Percentiles rank a stretch among this genome's conserved stretches.
phyloP scores from a whole-genome alignment of 2,888 invertebrate species.

The Oxyteleia sp. region DNA sequence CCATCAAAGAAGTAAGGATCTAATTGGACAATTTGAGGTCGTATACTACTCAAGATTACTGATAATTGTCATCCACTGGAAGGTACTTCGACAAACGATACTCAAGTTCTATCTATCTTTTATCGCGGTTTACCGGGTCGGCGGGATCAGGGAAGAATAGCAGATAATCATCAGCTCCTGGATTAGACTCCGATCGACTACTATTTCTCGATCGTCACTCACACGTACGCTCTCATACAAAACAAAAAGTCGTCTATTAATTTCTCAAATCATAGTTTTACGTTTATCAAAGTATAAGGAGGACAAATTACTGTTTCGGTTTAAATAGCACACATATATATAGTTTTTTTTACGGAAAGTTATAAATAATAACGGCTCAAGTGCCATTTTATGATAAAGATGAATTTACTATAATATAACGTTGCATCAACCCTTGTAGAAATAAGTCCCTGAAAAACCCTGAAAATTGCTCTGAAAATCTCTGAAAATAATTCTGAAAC shows the following conservation, averaged over 20 bases:
- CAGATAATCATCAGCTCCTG: constrained; percentile 79
- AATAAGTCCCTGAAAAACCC: too few relatives aligned
- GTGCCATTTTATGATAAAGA: too few relatives aligned
- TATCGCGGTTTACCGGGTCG: constrained; percentile 70
- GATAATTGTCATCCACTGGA: constrained; percentile 70
- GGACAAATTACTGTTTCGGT: constrained; percentile 40
- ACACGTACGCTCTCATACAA: constrained; percentile 39
- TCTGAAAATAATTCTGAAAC: too few relatives aligned
- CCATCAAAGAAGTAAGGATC: constrained; percentile 24
- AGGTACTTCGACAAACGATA: constrained; percentile 60
- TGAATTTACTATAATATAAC: too few relatives aligned
- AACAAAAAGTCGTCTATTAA: constrained; percentile 38
- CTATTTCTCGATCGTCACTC: constrained; percentile 73
- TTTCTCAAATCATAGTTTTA: constrained; percentile 43
- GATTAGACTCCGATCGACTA: constrained; percentile 77
- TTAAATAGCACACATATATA: not conserved
- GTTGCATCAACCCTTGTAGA: too few relatives aligned
- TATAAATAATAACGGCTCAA: too few relatives aligned
- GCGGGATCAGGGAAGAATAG: constrained; percentile 73
- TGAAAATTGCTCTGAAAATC: too few relatives aligned
- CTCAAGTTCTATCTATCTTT: constrained; percentile 67
- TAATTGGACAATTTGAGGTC: constrained; percentile 66
- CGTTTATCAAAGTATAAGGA: constrained; percentile 6
- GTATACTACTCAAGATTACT: constrained; percentile 66
- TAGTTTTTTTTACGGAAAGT: too few relatives aligned